A percentile compares a stretch with the other conserved stretches of the same genome.
These are phyloP conservation scores for Hassar affinis DNA, from an alignment of 2,113 vertebrate species.

Conservation along the genomic window DNA sequence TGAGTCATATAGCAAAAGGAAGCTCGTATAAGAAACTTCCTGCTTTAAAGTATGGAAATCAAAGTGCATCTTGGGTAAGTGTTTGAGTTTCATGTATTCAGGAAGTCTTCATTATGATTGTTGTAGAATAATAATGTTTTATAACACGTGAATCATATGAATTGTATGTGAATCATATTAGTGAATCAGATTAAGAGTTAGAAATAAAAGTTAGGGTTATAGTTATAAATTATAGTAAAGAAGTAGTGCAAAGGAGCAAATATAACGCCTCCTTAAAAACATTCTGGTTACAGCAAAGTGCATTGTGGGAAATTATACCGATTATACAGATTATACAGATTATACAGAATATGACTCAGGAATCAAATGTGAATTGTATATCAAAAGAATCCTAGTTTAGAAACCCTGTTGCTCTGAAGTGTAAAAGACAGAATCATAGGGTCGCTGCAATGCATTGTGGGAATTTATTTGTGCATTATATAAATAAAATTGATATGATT, in stretches of 20 bases:
- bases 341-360: background rate
- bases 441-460: background rate
- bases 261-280: background rate
- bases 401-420: background rate
- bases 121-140: background rate
- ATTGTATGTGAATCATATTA: background rate
- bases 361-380: background rate
- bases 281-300: background rate
- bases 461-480: background rate
- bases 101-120: background rate
- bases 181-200: background rate
- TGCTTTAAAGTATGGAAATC: background rate
- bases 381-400: background rate
- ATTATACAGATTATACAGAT: too few relatives aligned
- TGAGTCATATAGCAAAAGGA: background rate
- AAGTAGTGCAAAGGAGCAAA: background rate
- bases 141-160: background rate
- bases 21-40: background rate
- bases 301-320: slow-evolving; percentile 24
- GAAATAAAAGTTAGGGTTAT: too few relatives aligned
- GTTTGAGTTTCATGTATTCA: too few relatives aligned
- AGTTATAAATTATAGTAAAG: background rate
- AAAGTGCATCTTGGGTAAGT: background rate
- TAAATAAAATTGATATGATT: too few relatives aligned
- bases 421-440: background rate